Base-by-base conservation (phyloP, 2,113 vertebrate genomes). In the Bambusicola thoracicus region DNA sequence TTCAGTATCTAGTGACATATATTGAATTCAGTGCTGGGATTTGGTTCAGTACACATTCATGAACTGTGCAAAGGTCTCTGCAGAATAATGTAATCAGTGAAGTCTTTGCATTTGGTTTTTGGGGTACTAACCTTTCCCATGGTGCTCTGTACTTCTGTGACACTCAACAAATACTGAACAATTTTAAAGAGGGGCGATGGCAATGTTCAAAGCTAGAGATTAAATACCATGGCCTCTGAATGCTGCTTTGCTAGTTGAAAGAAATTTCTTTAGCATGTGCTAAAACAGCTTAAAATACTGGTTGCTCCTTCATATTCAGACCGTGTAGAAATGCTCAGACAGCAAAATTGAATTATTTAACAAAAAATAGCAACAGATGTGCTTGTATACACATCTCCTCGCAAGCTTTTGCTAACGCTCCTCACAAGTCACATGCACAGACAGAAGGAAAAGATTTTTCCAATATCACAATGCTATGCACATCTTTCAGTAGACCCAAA, bases 1-100 rank as follows among this genome's bases (percentile, higher is more conserved):
- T 82, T 30, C 25, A 24, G 80, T 85, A 82, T 70, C 44, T 32
- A 61, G 29, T 34, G 58, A 53, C 40, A 27, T 6, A 22, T 6
- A 24, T 1, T 70, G 89, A 76, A 87, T 58, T 69, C 49, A 36
- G 44, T 2, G 30, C 0, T 53, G 46, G 44, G 55, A 44, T 92
- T 85, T 49, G 85, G 53, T 17, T 85, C 89, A 85, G 79, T 20
- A 65, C 55, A 68, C 34, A 21, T 38, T 74, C 38, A 77, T 5
- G n/a, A 85, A 61, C 44, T 61, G 58, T 13, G 49, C 63, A 93
- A 89, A 91, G 55, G 63, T 92, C 67, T 96, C 81, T 67, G 85
- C 63, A 95, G 81, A 94, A 80, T 43, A 84, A 61, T 14, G 19
- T 34, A 32, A 80, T 30, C 41, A 36, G 55, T 32, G 18, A 85